These are phyloP conservation scores for Stenotaenia linearis DNA, from an alignment of 2,888 invertebrate genomes.

Conservation along the genomic window DNA sequence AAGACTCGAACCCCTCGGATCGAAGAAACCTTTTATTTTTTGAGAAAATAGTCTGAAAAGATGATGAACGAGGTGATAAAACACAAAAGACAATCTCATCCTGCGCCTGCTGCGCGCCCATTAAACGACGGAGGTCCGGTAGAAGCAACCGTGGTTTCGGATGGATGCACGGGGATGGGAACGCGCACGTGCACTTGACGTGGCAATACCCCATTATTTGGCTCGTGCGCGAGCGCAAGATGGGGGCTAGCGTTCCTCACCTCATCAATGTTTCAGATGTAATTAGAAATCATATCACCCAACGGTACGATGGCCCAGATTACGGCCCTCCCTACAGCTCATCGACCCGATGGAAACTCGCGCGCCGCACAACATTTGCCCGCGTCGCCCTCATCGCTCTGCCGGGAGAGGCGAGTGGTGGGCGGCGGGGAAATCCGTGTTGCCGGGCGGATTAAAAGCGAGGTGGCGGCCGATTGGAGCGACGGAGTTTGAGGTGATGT, in stretches of 20 bases:
- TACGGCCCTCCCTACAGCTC: neutral
- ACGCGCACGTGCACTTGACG: slow-evolving; percentile 22
- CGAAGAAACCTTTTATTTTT: neutral
- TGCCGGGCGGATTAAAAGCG: too few species aligned
- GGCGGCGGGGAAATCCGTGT: too few species aligned
- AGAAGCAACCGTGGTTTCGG: neutral
- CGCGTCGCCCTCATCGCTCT: too few species aligned
- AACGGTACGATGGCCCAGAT: neutral
- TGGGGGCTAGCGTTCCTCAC: neutral
- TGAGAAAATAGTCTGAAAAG: neutral
- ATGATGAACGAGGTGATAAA: neutral
- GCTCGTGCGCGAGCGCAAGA: neutral
- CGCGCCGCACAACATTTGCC: too few species aligned
- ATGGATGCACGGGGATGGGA: neutral
- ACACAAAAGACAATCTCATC: neutral
- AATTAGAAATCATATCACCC: slow-evolving; percentile 30
- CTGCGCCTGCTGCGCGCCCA: neutral
- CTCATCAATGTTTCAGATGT: slow-evolving; percentile 29
- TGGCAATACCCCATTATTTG: neutral
- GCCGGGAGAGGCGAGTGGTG: too few species aligned
- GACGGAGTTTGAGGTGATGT: too few species aligned
- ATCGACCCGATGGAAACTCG: neutral
- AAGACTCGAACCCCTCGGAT: too few species aligned
- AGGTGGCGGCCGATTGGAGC: too few species aligned
- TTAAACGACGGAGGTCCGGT: neutral